Base-by-base conservation (phyloP, 2,797 vertebrate genomes). In the Atherinosoma microstoma region DNA sequence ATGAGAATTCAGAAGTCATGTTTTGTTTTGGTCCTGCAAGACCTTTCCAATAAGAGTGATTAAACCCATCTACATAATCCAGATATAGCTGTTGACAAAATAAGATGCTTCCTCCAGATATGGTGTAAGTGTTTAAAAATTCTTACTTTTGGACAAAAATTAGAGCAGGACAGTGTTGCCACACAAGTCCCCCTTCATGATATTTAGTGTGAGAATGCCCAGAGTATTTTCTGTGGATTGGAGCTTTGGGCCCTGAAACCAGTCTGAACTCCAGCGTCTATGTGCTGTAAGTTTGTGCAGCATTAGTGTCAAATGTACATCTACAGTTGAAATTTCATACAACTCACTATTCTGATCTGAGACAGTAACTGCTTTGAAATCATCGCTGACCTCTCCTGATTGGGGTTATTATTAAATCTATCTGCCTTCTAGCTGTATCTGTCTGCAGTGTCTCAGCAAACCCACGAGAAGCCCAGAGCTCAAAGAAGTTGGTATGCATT, bases 401-500 rank as follows among this genome's bases (percentile, higher is more conserved):
- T 71, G 18, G 32, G 29, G 69, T 82, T 83, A 62, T 64, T 60
- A 27, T 61, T 62, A 61, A 63, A 79, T 75, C 71, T 64, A 83
- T 76, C 80, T 87, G 85, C 75, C 84, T 84, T 87, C 82, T 82
- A 84, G 85, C 84, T 90, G 88, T 90, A 88, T 91, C 51, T n/a
- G 85, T 90, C 87, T 84, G 88, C 87, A 88, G 87, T 85, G 85
- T 91, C 89, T 92, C 89, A 90, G 75, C 76, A 79, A 77, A 42
- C 71, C 70, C 62, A 47, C 11, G 35, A 36, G 67, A 78, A 87
- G 67, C 68, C 64, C 69, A 36, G 75, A 67, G 71, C 59, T 79
- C 47, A 65, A 59, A 63, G 60, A 71, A 45, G 76, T 38, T 53
- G 27, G 34, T 45, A 58, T 58, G 64, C 54, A 85, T 78, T 6